Conservation (phyloP, 2,888 invertebrate species). For the Chloroclysta siterata region DNA sequence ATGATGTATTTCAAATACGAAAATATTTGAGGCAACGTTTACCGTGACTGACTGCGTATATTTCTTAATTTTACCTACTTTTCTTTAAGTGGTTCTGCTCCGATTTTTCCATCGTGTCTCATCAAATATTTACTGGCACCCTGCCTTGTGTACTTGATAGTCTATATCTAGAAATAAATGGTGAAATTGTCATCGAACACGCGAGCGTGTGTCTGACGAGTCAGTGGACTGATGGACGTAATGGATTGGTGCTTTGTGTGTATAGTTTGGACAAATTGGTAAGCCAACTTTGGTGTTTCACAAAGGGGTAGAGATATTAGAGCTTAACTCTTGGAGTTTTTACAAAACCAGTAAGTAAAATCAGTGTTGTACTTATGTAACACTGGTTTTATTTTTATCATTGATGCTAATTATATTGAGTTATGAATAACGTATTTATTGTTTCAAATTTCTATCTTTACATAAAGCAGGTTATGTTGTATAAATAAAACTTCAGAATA, state of each 20-base stretch:
- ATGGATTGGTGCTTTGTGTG: conserved; percentile 28
- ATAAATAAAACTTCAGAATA: no score
- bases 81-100: background rate
- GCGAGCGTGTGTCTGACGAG: conserved; percentile 24
- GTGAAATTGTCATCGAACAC: conserved; percentile 39
- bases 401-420: no score
- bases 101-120: background rate
- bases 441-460: no score
- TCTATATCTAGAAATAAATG: conserved; percentile 29
- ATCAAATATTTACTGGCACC: conserved; percentile 4
- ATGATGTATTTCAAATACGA: no score
- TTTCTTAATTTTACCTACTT: background rate
- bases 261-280: conserved; percentile 12
- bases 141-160: conserved; percentile 4
- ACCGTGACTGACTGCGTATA: background rate
- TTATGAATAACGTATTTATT: no score
- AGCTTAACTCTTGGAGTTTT: no score
- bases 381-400: no score
- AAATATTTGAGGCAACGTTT: no score
- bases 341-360: no score
- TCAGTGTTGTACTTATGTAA: no score
- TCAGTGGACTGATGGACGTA: conserved; percentile 11
- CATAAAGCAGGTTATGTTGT: no score
- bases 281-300: background rate
- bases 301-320: background rate